Evolutionary conservation across 1,140 invertebrate genomes (phyloP), one percentile per base, ranked within the genome.

Genomic region (Scaptomyza montana): DNA sequence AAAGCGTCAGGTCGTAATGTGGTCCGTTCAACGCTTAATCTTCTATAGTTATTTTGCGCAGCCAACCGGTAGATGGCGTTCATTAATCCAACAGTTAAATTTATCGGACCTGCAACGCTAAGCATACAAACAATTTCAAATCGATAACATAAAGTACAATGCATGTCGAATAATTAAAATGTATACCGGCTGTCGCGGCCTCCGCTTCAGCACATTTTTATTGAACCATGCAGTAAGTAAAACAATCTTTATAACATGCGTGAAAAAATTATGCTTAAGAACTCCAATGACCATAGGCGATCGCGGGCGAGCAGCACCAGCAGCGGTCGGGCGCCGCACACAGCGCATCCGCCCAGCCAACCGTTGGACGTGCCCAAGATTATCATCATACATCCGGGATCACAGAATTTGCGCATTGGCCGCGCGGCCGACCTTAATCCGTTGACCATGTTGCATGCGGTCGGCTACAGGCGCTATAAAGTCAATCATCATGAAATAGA

Each of bases 331-430:
- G 45, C 53, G 13, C 47, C 79, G 19, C 49, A 41, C 21, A 33
- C 41, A 12, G 39, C 3, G 2, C 66, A 69, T 13, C 47, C 51
- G n/a, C 62, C 53, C 1, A 62, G 49, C 30, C 82, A 82, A 33
- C 84, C 84, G 0, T 12, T 90, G 46, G 89, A 90, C 43, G 91
- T 96, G 1, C 95, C 96, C 78, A 95, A 95, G 30, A 96, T 98
- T 33, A 96, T 99, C 46, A 95, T 99, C n/a, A 98, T 99, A 51
- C 98, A 99, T 92, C 98, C 98, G 56, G 98, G 98, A 7, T 99
- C 98, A 0, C 94, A 96, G 51, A 96, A 98, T 90, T 93, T 99
- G 12, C 93, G 97, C 53, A 97, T 99, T 84, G 98, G 98, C 2
- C 92, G 96, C 89, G 97, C 98, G 6, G 97, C 97, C 0, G 98